Evolutionary conservation across 1,140 invertebrate species (phyloP).

Genomic region (Drosophila ironensis): DNA sequence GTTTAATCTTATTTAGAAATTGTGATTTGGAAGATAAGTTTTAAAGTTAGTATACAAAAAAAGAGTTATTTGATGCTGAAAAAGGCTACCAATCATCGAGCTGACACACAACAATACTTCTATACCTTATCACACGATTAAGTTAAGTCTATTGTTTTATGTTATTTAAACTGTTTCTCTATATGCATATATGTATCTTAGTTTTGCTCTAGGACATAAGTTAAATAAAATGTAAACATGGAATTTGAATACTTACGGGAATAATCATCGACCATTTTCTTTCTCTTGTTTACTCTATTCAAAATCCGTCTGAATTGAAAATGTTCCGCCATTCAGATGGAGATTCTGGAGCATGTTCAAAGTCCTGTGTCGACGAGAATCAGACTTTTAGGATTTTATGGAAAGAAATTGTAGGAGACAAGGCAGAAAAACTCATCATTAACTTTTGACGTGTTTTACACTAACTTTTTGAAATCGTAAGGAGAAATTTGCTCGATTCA

Average conservation of each 20-base stretch:
- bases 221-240: constrained; percentile 9
- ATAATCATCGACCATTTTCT: no score
- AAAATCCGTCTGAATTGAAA: constrained; percentile 22
- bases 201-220: constrained; percentile 1
- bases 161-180: neutral
- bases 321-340: constrained; percentile 68
- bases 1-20: constrained; percentile 37
- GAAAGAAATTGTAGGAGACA: constrained; percentile 65
- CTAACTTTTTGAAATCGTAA: constrained; percentile 2
- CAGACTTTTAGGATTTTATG: constrained; percentile 81
- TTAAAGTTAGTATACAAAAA: constrained; percentile 13
- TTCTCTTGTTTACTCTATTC: constrained; percentile 61
- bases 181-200: neutral
- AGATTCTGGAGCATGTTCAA: constrained; percentile 81
- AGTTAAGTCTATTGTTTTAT: neutral
- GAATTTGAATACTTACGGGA: constrained; percentile 52
- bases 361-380: constrained; percentile 81
- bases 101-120: constrained; percentile 3
- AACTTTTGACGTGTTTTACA: constrained; percentile 22
- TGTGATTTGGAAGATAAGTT: constrained; percentile 64
- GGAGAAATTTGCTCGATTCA: constrained; percentile 38
- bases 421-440: constrained; percentile 11
- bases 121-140: constrained; percentile 11
- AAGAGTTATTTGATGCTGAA: constrained; percentile 5
- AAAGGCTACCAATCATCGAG: constrained; percentile 1